Conservation (phyloP, 2,888 invertebrate species). For the Neoscelio sp. region DNA sequence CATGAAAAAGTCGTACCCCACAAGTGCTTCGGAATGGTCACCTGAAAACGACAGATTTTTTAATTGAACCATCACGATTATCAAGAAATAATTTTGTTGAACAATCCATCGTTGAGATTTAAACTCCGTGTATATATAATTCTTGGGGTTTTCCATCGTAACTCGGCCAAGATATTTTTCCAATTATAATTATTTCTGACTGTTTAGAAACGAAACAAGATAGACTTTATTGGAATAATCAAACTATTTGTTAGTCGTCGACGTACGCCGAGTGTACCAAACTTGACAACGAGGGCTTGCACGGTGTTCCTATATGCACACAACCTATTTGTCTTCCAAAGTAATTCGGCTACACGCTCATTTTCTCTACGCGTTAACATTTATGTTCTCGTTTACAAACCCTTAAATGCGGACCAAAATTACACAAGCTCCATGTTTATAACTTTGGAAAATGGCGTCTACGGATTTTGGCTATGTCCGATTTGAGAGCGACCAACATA, state of each 20-base stretch:
- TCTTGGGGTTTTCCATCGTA: too few relatives aligned
- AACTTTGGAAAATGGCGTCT: conserved; percentile 4
- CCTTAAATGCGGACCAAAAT: conserved; percentile 27
- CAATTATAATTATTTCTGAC: too few relatives aligned
- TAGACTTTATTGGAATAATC: conserved; percentile 30
- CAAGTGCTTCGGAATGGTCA: too few relatives aligned
- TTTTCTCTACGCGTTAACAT: conserved; percentile 34
- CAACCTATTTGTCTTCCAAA: conserved; percentile 38
- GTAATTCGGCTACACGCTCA: conserved; percentile 36
- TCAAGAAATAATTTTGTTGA: too few relatives aligned
- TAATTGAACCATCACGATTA: too few relatives aligned
- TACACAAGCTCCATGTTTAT: conserved; percentile 26
- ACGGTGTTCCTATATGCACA: neutral
- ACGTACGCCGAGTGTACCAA: neutral
- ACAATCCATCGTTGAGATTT: too few relatives aligned
- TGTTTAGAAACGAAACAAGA: neutral
- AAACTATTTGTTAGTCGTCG: conserved; percentile 24
- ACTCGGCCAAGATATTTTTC: too few relatives aligned
- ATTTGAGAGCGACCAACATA: too few relatives aligned
- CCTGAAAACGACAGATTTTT: too few relatives aligned
- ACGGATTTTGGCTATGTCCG: too few relatives aligned
- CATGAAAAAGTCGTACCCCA: too few relatives aligned
- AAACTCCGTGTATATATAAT: too few relatives aligned
- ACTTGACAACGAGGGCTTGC: conserved; percentile 15
- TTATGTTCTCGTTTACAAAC: conserved; percentile 34